These are phyloP conservation scores for Prionailurus viverrinus DNA, from an alignment of 2,113 vertebrate genomes.

Conservation along the genomic window DNA sequence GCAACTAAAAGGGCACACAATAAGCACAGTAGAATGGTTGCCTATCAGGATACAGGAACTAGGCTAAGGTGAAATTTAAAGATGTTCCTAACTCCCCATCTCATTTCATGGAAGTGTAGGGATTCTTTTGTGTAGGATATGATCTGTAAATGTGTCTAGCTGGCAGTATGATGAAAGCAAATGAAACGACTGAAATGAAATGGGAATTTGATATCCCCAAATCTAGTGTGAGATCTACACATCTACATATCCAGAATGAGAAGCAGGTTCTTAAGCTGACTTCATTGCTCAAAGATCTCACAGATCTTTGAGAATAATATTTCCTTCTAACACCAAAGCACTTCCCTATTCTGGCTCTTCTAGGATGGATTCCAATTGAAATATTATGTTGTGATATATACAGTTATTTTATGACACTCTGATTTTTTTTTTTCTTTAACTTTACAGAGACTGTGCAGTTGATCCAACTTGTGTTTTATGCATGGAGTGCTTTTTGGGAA, in stretches of 20 bases:
- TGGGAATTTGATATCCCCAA: background rate
- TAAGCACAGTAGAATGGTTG: background rate
- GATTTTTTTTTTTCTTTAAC: conserved; percentile 75
- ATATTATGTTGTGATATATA: conserved; percentile 58
- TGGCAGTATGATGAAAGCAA: conserved; percentile 32
- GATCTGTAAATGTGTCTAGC: background rate
- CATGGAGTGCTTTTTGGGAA: conserved; percentile 99
- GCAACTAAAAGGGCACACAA: background rate
- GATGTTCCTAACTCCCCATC: background rate
- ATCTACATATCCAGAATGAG: background rate
- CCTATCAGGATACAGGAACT: background rate
- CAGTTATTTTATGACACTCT: conserved; percentile 62
- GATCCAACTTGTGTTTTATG: conserved; percentile 99
- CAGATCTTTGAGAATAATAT: background rate
- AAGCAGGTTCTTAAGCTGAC: background rate
- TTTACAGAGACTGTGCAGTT: conserved; percentile 95
- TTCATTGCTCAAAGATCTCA: background rate
- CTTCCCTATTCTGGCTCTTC: background rate
- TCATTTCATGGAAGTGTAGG: conserved; percentile 18
- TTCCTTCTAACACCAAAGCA: background rate
- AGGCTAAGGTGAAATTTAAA: background rate
- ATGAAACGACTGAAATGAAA: background rate
- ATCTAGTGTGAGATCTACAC: background rate
- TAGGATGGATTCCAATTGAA: background rate
- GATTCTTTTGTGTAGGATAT: background rate